Base-by-base conservation (phyloP, 2,797 vertebrate species). In the Strix occidentalis region DNA sequence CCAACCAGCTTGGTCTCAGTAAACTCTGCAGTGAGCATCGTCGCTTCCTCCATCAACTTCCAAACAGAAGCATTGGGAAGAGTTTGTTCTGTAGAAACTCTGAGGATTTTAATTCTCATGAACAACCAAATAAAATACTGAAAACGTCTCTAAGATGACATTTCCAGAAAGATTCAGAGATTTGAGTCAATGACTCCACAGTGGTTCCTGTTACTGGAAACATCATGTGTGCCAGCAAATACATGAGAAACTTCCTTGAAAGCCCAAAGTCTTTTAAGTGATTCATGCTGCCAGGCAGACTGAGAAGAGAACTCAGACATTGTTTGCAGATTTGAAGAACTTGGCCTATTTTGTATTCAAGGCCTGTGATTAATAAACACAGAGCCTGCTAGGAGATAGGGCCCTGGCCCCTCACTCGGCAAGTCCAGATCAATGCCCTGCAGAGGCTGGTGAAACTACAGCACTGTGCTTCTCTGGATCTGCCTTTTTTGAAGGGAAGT, bases 381-480 rank as follows among this genome's bases (percentile, higher is more conserved):
- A 0, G 39, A 85, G 16, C 78, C 46, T 58, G 70, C 56, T 13
- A 33, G 25, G 65, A 46, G 45, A 11, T 3, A 5, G n/a, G 25
- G 39, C 24, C 64, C 35, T 3, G 17, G 35, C 15, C 48, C 25
- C 39, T 60, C 33, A 9, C 48, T 23, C 26, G 6, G 51, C 64
- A 20, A 25, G 0, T 1, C 5, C 1, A 29, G 31, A n/a, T 28
- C 29, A 0, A 2, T n/a, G 48, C 26, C 74, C 75, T 77, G 66
- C 84, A 46, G 70, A 50, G 37, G 11, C 10, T 51, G 63, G 5
- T 20, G 66, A 23, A 56, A 51, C 53, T 33, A 16, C 86, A 46
- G 57, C 3, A 0, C 53, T 46, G 2, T 0, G 0, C 63, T n/a
- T 5, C 71, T 14, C 56, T 15, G 46, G 19, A 2, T 11, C 54